Conservation (phyloP, 2,113 vertebrate species). For the Ptilorrhoa leucosticta region DNA sequence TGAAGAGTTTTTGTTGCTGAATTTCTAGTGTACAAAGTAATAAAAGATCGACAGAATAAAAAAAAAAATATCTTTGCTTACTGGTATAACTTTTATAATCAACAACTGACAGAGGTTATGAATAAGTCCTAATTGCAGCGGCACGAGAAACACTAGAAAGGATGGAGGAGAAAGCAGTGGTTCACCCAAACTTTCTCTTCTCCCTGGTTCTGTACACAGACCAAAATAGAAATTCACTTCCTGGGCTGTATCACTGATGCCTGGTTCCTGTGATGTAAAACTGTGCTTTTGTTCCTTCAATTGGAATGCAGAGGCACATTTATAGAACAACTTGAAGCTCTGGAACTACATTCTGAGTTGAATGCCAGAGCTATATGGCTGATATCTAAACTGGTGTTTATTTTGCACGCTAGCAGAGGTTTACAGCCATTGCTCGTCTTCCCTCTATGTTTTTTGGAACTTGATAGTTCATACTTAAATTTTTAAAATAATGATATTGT, state of each 20-base stretch:
- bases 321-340: not conserved
- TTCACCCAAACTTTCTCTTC: not conserved
- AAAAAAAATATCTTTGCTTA: not conserved
- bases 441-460: not conserved
- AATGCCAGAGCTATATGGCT: not conserved
- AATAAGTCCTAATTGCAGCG: not conserved
- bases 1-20: not conserved
- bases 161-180: not conserved
- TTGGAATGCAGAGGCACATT: not conserved
- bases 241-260: not conserved
- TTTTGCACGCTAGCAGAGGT: not conserved
- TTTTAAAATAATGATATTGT: not conserved
- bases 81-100: not conserved
- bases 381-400: not conserved
- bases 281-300: not conserved
- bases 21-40: not conserved
- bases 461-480: not conserved
- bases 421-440: not conserved
- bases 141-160: not conserved
- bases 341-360: not conserved
- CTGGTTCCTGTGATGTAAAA: not conserved
- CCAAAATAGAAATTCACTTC: not conserved
- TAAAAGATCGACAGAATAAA: not conserved
- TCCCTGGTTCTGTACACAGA: not conserved
- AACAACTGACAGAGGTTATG: not conserved